phyloP scores from a whole-genome alignment of 2,113 vertebrate species.

The Scomber japonicus region DNA sequence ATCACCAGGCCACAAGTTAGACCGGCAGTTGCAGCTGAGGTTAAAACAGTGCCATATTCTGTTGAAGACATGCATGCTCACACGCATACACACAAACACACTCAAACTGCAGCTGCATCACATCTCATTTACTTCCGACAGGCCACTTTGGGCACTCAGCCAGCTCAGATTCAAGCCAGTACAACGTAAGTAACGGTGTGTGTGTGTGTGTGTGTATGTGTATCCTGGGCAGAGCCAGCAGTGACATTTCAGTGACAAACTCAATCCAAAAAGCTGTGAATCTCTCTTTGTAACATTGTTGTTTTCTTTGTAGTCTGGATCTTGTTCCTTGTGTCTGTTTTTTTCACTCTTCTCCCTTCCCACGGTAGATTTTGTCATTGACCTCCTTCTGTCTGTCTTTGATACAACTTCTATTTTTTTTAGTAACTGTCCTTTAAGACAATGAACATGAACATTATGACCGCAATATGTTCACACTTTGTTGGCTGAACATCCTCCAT shows the following conservation, averaged over 20 bases:
- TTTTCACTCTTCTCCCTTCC: slow-evolving; percentile 1
- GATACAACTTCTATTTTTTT: background rate
- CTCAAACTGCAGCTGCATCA: slow-evolving; percentile 84
- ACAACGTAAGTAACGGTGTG: slow-evolving; percentile 21
- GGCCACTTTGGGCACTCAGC: slow-evolving; percentile 77
- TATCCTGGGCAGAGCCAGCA: slow-evolving; percentile 2
- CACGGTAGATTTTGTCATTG: background rate
- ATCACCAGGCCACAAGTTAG: slow-evolving; percentile 44
- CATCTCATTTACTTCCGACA: slow-evolving; percentile 89
- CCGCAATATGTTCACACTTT: background rate
- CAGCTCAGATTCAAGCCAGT: slow-evolving; percentile 67
- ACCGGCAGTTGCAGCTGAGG: slow-evolving; percentile 39
- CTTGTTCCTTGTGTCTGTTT: background rate
- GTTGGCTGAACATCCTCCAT: too few species aligned
- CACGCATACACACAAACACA: slow-evolving; percentile 44
- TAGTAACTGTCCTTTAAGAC: background rate
- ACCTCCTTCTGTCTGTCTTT: slow-evolving; percentile 26
- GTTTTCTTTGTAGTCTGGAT: background rate
- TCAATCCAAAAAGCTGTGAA: background rate
- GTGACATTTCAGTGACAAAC: background rate
- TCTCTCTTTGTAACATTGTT: background rate
- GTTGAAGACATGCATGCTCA: slow-evolving; percentile 25
- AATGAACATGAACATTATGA: background rate
- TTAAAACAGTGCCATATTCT: slow-evolving; percentile 48
- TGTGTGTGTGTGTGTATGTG: slow-evolving; percentile 17